Conservation (phyloP, 2,113 vertebrate species). For the Caretta caretta region DNA sequence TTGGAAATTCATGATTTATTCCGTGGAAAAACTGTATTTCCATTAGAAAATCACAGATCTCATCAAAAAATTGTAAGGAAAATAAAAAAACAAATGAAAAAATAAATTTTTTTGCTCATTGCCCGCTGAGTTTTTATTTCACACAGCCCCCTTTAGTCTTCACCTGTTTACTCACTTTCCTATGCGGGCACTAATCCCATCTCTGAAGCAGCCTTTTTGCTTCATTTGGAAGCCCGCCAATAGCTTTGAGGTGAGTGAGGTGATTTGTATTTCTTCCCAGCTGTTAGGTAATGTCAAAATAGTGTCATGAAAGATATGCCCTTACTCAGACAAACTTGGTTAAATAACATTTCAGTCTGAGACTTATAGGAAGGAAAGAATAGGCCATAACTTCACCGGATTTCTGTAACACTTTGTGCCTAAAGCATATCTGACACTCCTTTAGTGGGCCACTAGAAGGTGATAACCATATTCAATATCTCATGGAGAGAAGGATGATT, state of each 20-base stretch:
- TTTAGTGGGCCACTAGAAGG: neutral
- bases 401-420: neutral
- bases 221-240: neutral
- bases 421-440: too few species aligned
- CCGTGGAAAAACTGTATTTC: constrained; percentile 29
- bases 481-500: neutral
- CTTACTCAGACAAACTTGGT: neutral
- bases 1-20: neutral
- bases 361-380: neutral
- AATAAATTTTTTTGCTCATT: neutral
- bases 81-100: constrained; percentile 37
- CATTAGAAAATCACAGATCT: constrained; percentile 33
- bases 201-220: neutral
- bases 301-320: neutral
- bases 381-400: neutral
- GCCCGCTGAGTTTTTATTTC: neutral
- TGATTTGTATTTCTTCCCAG: constrained; percentile 9
- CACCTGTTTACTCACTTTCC: neutral
- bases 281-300: neutral
- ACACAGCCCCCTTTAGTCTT: neutral
- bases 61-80: constrained; percentile 7
- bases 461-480: neutral
- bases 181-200: neutral
- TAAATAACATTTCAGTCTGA: neutral
- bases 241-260: neutral